Percentiles rank a stretch among this genome's conserved stretches.
Conservation (phyloP, 2,113 vertebrate genomes). For the Myiozetetes cayanensis region DNA sequence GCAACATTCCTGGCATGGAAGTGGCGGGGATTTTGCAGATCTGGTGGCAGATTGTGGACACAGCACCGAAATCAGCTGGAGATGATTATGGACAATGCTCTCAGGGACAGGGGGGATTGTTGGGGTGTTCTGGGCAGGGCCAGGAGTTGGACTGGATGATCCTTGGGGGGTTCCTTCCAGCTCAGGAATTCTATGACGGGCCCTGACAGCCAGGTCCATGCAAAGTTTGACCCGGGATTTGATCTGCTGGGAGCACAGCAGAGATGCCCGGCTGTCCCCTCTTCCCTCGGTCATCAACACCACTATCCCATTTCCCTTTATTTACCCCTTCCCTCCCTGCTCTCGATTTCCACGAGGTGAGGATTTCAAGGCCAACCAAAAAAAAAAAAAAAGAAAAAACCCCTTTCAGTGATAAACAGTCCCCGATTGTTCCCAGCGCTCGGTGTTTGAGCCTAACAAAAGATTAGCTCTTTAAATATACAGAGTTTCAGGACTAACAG, state of each 20-base stretch:
- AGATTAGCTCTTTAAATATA: conserved; percentile 64
- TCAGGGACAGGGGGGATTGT: neutral
- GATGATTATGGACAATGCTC: neutral
- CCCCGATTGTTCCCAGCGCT: neutral
- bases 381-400: neutral
- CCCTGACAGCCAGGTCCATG: too few species aligned
- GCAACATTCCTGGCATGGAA: neutral
- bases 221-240: neutral
- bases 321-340: neutral
- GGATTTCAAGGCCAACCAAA: conserved; percentile 2
- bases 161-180: neutral
- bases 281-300: neutral
- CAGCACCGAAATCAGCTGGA: neutral
- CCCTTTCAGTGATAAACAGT: neutral
- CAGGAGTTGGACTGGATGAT: neutral
- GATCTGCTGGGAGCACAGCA: neutral
- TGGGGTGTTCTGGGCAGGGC: neutral
- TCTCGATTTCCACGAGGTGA: neutral
- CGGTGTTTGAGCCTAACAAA: neutral
- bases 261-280: neutral
- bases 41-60: neutral
- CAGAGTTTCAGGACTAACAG: neutral
- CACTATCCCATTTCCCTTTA: neutral
- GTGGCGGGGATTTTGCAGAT: neutral
- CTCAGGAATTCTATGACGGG: neutral